Conservation (phyloP, 2,113 vertebrate genomes). For the Vombatus ursinus region DNA sequence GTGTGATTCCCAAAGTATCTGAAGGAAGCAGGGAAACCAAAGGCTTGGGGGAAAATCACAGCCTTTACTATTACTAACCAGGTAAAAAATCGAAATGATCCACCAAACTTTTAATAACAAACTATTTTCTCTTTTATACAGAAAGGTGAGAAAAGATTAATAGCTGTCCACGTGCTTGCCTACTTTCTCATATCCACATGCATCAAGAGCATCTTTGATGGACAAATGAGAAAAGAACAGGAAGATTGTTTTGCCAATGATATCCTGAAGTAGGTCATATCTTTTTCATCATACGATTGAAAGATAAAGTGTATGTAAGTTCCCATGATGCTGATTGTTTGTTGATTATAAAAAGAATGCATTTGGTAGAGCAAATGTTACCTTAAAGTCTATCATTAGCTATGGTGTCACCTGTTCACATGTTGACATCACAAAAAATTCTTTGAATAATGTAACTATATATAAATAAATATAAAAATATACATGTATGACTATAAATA, state of each 20-base stretch:
- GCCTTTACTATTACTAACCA: neutral
- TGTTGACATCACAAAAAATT: neutral
- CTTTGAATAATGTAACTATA: neutral
- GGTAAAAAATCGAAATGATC: neutral
- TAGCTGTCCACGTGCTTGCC: neutral
- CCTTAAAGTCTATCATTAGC: neutral
- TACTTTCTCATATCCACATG: neutral
- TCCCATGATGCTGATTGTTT: neutral
- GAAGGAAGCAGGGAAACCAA: neutral
- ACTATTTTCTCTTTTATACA: neutral
- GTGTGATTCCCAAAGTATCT: neutral
- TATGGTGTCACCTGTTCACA: neutral
- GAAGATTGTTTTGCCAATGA: neutral
- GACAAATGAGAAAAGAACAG: neutral
- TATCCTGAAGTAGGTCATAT: neutral
- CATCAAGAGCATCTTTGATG: neutral
- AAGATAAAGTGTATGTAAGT: neutral
- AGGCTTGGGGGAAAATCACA: neutral
- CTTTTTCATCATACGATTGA: neutral
- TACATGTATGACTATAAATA: no score
- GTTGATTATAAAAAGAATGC: neutral
- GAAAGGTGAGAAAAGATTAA: neutral
- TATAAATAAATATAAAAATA: neutral
- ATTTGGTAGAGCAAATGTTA: neutral
- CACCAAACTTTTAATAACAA: neutral